A percentile compares a stretch with the other conserved stretches of the same genome.
phyloP scores from a whole-genome alignment of 1,140 invertebrate genomes.

The Tribolium madens region DNA sequence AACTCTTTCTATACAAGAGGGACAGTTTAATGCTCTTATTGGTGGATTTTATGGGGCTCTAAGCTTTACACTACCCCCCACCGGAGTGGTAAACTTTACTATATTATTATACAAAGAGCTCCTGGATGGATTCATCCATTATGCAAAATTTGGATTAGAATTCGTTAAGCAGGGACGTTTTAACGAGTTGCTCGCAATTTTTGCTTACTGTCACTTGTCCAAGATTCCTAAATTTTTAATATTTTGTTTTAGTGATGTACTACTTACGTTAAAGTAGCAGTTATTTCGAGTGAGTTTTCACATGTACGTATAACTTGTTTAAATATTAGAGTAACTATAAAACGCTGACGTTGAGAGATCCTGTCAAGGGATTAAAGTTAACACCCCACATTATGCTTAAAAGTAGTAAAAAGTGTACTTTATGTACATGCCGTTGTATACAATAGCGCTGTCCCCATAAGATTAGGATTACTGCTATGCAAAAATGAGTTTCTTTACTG shows the following conservation, averaged over 20 bases:
- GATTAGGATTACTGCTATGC: constrained; percentile 51
- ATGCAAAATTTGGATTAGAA: constrained; percentile 38
- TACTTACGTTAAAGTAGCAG: background rate
- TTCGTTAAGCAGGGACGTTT: background rate
- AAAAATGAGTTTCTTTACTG: constrained; percentile 41
- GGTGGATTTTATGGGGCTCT: constrained; percentile 43
- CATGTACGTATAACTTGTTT: constrained; percentile 34
- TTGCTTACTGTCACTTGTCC: background rate
- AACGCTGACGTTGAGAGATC: constrained; percentile 13
- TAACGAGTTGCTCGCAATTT: background rate
- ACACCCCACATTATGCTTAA: constrained; percentile 45
- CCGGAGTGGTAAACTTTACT: constrained; percentile 28
- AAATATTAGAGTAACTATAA: constrained; percentile 40
- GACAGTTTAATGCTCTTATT: constrained; percentile 36
- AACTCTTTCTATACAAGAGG: constrained; percentile 40
- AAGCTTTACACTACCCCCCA: constrained; percentile 37
- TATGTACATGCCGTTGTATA: constrained; percentile 42
- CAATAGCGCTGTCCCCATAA: constrained; percentile 42
- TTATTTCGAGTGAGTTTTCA: constrained; percentile 20
- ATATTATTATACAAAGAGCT: constrained; percentile 38
- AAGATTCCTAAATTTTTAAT: background rate
- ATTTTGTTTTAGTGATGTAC: background rate
- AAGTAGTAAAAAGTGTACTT: constrained; percentile 52
- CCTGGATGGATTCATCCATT: constrained; percentile 21
- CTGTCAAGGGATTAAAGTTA: constrained; percentile 41